Percentiles rank a stretch among this genome's conserved stretches.
Evolutionary conservation across 2,797 vertebrate species (phyloP).

Genomic region (Acipenser ruthenus): DNA sequence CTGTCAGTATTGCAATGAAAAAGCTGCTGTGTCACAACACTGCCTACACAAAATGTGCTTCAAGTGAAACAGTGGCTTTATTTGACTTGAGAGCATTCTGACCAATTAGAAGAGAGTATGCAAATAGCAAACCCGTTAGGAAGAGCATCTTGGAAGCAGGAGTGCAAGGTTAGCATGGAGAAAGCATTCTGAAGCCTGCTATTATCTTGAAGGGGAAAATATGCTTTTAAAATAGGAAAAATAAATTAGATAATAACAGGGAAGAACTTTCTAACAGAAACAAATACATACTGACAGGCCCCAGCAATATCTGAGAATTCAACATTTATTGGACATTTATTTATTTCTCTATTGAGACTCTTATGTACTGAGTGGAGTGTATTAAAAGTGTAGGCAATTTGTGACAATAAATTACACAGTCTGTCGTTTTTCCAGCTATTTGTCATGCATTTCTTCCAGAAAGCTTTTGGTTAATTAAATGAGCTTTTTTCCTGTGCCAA

Average conservation of each 20-base stretch:
- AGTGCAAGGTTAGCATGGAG: constrained; percentile 66
- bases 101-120: constrained; percentile 20
- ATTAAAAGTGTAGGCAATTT: too few species aligned
- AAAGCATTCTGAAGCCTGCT: constrained; percentile 9
- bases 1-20: background rate
- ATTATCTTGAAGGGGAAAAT: background rate
- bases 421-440: too few species aligned
- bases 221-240: constrained; percentile 16
- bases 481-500: too few species aligned
- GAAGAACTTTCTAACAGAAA: constrained; percentile 18
- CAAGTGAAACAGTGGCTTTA: background rate
- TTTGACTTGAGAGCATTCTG: background rate
- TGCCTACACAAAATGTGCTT: constrained; percentile 1
- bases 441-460: too few species aligned
- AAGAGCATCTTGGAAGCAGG: constrained; percentile 37
- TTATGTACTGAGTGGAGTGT: too few species aligned
- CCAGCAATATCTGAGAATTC: constrained; percentile 26
- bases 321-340: background rate
- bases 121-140: constrained; percentile 12
- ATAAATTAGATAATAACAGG: constrained; percentile 23
- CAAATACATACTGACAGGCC: constrained; percentile 12
- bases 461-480: too few species aligned
- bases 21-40: background rate
- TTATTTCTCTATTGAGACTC: too few species aligned
- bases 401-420: too few species aligned